Conservation (phyloP, 1,140 invertebrate species). For the Megathymus violae region DNA sequence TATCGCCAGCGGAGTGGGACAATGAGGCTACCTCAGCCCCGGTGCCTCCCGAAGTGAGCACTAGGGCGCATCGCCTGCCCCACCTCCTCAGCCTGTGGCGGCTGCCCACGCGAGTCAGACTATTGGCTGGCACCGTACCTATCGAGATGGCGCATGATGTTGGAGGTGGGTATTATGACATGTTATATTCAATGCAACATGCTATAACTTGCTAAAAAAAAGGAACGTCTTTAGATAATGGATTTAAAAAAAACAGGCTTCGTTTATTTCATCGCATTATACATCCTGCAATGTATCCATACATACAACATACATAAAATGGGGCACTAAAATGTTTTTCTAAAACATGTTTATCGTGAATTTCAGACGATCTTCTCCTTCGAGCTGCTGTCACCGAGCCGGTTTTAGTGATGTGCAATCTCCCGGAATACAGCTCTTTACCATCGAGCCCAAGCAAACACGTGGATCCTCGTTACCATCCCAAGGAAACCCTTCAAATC, state of each 20-base stretch:
- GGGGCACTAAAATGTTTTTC: slow-evolving; percentile 26
- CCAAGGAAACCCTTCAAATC: slow-evolving; percentile 72
- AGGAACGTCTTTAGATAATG: too few relatives aligned
- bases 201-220: background rate
- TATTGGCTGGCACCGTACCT: slow-evolving; percentile 84
- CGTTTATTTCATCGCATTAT: too few relatives aligned
- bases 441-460: slow-evolving; percentile 73
- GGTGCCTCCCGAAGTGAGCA: slow-evolving; percentile 55
- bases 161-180: slow-evolving; percentile 77
- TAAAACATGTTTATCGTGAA: too few relatives aligned
- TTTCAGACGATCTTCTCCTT: slow-evolving; percentile 80
- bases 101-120: slow-evolving; percentile 81
- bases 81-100: slow-evolving; percentile 80
- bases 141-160: slow-evolving; percentile 84
- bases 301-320: background rate
- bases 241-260: too few relatives aligned
- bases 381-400: slow-evolving; percentile 79
- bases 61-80: slow-evolving; percentile 65
- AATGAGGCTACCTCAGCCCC: slow-evolving; percentile 44
- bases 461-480: slow-evolving; percentile 66
- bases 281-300: too few relatives aligned
- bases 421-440: slow-evolving; percentile 71
- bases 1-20: slow-evolving; percentile 81
- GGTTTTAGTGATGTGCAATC: slow-evolving; percentile 79
- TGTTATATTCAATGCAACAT: background rate